Evolutionary conservation across 2,797 vertebrate species (phyloP), one percentile per base, ranked within the genome.

Genomic region (Ctenopoma kingsleyae): DNA sequence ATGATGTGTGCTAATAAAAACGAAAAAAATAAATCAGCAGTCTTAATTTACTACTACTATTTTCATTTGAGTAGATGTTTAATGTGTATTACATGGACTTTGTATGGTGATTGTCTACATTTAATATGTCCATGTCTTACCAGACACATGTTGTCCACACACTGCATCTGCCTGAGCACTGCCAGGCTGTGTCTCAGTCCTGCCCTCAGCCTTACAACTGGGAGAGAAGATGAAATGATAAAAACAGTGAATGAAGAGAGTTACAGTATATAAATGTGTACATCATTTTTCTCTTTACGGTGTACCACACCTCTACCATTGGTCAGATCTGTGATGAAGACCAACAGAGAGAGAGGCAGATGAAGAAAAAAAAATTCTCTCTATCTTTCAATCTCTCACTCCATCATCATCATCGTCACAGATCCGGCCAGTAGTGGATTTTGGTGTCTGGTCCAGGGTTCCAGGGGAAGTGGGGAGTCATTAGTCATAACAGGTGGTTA

Each of bases 201-300:
- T 90, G 80, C 96, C 96, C 49, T 94, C 89, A 41, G 89, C 79
- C 58, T 96, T 96, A 81, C 98, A 99, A 79, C 98, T 99, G 78
- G 23, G 51, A 61, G 64, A 78, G 41, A 54, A 57, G 36, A 70
- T 0, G 19, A 67, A 59, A 73, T 32, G 30, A 58, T 32, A 54
- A 22, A 60, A 44, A 38, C 15, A 52, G 16, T 32, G 6, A 54
- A 30, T 76, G 11, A 80, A 41, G 22, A 68, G 5, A 15, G 64
- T 52, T 30, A 55, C 20, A n/a, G n/a, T 25, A 27, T 27, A 60
- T 32, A 23, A 41, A 19, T 12, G 2, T 15, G 23, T 46, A 30
- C 13, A 35, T 7, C 5, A 11, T 7, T 32, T 49, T 64, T 23
- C 3, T 44, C 57, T 54, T 47, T 23, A 30, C 16, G 52, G 22